phyloP scores from a whole-genome alignment of 2,888 invertebrate genomes.

The Psylliodes chrysocephalus region DNA sequence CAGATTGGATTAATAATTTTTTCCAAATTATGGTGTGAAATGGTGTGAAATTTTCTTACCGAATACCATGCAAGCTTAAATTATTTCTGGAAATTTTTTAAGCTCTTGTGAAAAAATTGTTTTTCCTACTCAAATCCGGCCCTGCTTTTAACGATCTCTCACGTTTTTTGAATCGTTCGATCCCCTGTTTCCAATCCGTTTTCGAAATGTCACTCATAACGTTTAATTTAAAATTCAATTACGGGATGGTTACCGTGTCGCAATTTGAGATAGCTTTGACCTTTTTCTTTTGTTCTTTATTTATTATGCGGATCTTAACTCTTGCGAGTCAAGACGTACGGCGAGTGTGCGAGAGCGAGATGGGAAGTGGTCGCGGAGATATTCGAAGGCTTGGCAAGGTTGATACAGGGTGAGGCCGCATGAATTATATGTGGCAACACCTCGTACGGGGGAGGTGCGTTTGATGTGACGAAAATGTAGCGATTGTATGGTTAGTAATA shows the following conservation, averaged over 20 bases:
- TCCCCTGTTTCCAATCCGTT: constrained; percentile 10
- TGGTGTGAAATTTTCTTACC: too few relatives aligned
- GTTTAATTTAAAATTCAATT: constrained; percentile 31
- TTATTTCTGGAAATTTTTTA: too few relatives aligned
- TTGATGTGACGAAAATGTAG: neutral
- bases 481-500: too few relatives aligned
- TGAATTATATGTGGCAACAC: constrained; percentile 6
- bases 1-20: too few relatives aligned
- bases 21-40: too few relatives aligned
- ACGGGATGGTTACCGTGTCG: constrained; percentile 25
- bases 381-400: constrained; percentile 45
- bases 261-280: constrained; percentile 33
- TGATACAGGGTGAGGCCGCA: constrained; percentile 39
- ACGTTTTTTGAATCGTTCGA: too few relatives aligned
- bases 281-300: constrained; percentile 32
- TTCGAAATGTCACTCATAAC: constrained; percentile 15
- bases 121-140: too few relatives aligned
- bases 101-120: too few relatives aligned
- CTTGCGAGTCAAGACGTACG: neutral
- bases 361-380: constrained; percentile 29
- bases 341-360: constrained; percentile 12
- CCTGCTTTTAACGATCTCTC: too few relatives aligned
- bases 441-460: neutral
- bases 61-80: too few relatives aligned
- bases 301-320: constrained; percentile 25